Conservation (phyloP, 2,113 vertebrate genomes). For the Suncus etruscus region DNA sequence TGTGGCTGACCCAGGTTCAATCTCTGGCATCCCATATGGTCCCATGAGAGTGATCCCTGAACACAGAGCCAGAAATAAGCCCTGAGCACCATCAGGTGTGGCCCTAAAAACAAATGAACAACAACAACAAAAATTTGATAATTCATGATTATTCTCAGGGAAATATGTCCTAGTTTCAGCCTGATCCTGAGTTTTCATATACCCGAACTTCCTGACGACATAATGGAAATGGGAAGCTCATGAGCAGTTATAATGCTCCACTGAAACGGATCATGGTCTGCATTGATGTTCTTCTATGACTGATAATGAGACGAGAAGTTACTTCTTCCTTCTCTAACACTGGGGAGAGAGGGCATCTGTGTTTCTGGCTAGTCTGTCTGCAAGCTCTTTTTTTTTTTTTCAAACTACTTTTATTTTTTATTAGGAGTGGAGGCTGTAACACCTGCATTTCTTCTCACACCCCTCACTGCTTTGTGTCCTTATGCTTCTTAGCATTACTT, state of each 20-base stretch:
- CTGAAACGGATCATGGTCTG: not conserved
- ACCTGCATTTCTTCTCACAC: not conserved
- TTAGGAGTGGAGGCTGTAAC: not conserved
- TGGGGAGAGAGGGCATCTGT: no score
- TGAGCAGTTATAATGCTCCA: not conserved
- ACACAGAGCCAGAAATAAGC: no score
- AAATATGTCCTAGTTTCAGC: constrained; percentile 53
- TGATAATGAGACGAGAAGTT: not conserved
- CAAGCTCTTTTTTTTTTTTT: not conserved
- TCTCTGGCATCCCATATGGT: no score
- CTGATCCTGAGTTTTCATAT: constrained; percentile 58
- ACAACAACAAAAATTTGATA: no score
- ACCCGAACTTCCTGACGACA: constrained; percentile 8
- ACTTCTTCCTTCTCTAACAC: not conserved
- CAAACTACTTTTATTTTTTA: not conserved
- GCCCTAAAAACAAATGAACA: no score
- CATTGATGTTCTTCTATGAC: not conserved
- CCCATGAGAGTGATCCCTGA: no score
- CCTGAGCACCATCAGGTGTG: no score
- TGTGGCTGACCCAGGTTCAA: no score
- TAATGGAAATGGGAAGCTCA: not conserved
- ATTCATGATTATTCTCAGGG: constrained; percentile 4
- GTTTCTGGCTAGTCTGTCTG: not conserved
- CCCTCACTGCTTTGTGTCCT: not conserved
- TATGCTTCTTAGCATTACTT: constrained; percentile 7